Percentiles rank a stretch among this genome's conserved stretches.
phyloP scores from a whole-genome alignment of 2,888 invertebrate genomes.

The Chymomyza procnemis region DNA sequence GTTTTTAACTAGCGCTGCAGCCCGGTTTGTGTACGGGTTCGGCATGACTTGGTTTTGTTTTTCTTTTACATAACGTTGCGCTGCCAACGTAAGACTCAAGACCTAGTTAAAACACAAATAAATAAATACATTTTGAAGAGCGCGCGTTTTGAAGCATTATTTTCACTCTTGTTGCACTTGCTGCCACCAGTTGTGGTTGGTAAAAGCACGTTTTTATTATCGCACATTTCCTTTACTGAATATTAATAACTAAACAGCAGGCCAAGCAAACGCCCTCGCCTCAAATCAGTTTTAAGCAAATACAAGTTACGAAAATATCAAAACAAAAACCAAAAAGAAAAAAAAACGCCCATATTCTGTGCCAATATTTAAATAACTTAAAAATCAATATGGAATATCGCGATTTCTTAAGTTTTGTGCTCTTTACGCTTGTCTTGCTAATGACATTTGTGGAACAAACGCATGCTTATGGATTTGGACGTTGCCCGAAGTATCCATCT shows the following conservation, averaged over 20 bases:
- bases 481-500: conserved; percentile 84
- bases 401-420: neutral
- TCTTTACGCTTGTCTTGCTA: conserved; percentile 13
- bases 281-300: conserved; percentile 19
- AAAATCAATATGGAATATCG: conserved; percentile 3
- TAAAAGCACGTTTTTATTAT: conserved; percentile 61
- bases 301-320: conserved; percentile 8
- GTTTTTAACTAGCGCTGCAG: conserved; percentile 20
- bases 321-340: neutral
- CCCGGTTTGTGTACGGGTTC: conserved; percentile 33
- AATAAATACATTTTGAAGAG: conserved; percentile 18
- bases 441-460: conserved; percentile 37
- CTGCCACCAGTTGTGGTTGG: conserved; percentile 8
- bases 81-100: conserved; percentile 40
- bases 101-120: conserved; percentile 45
- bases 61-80: conserved; percentile 59
- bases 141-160: conserved; percentile 21
- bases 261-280: conserved; percentile 14
- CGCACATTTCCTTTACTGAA: conserved; percentile 61
- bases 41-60: conserved; percentile 34
- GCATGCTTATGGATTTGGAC: conserved; percentile 81
- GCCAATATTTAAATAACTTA: conserved; percentile 21
- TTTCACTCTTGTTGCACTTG: conserved; percentile 49
- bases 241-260: conserved; percentile 41
- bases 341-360: conserved; percentile 17